Base-by-base conservation (phyloP, 2,797 vertebrate genomes). In the Sebastes hubbsi region DNA sequence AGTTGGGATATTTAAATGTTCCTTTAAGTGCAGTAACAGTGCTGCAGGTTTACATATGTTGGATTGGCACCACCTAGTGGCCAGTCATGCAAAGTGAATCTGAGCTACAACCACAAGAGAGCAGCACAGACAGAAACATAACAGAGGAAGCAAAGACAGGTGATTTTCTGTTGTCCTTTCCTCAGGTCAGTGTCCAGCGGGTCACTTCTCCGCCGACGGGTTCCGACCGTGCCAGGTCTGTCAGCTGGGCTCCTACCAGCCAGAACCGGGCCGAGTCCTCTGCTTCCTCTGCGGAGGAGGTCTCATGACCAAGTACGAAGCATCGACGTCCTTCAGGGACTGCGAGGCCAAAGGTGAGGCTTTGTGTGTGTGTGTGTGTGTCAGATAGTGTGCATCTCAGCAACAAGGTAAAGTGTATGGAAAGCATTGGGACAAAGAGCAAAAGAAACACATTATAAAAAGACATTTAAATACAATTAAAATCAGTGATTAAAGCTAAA, bases 211-310 rank as follows among this genome's bases (percentile, higher is more conserved):
- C 4, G 34, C 90, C 0, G 97, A 99, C 0, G 98, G 98, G 4
- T 99, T 99, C 88, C 95, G 95, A 65, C 98, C 98, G 2, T 99
- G 98, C 75, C 95, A 95, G 90, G 81, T 89, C 12, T 99, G 98
- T 82, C 90, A 94, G 0, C 54, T 96, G 73, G 98, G 98, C 72
- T 95, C 92, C 0, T 99, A 97, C 83, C 98, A 99, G 91, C 95
- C 97, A 0, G 98, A 99, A 70, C 94, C 96, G 0, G 98, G 98
- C 24, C 96, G 98, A 2, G 97, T 98, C 0, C 90, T 97, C 60
- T 99, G 98, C 92, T 99, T 99, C 77, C 90, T 95, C 42, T 99
- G 98, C 7, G 97, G 98, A 0, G 98, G 98, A 69, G 97, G 97
- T 2, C 95, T 99, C 24, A 95, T 97, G 92, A 99, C 98, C 83